phyloP scores from a whole-genome alignment of 2,113 vertebrate genomes.

The Nesospiza acunhae region DNA sequence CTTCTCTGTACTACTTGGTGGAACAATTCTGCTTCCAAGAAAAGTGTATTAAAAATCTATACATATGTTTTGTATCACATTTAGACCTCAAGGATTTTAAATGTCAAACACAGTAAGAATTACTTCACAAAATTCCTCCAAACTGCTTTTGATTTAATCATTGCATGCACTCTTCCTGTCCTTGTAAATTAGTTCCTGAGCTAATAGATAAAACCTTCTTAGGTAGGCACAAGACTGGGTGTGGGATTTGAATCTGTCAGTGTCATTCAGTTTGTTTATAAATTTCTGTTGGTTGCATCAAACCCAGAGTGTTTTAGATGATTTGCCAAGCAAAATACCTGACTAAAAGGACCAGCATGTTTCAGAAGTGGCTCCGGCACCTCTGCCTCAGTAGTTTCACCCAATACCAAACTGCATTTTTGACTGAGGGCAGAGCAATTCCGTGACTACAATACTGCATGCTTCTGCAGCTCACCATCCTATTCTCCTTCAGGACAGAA shows the following conservation, averaged over 20 bases:
- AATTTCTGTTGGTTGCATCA: background rate
- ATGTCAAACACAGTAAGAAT: background rate
- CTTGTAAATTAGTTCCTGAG: background rate
- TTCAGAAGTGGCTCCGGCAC: background rate
- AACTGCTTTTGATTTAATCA: background rate
- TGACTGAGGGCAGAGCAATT: background rate
- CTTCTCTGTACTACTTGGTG: background rate
- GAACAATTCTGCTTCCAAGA: background rate
- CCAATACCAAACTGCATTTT: background rate
- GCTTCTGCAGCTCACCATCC: background rate
- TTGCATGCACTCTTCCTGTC: accelerated
- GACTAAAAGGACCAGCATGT: background rate
- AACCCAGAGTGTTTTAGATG: background rate
- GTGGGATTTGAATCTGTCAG: background rate
- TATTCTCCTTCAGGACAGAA: background rate
- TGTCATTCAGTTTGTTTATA: background rate
- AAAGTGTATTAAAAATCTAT: background rate
- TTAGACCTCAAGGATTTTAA: background rate
- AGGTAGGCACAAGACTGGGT: background rate
- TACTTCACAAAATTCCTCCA: background rate
- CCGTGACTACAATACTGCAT: background rate
- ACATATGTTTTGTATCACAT: background rate
- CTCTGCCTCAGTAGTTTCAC: background rate
- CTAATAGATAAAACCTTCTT: background rate
- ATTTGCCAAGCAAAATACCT: background rate